Conservation (phyloP, 2,113 vertebrate genomes). For the Myodes glareolus region DNA sequence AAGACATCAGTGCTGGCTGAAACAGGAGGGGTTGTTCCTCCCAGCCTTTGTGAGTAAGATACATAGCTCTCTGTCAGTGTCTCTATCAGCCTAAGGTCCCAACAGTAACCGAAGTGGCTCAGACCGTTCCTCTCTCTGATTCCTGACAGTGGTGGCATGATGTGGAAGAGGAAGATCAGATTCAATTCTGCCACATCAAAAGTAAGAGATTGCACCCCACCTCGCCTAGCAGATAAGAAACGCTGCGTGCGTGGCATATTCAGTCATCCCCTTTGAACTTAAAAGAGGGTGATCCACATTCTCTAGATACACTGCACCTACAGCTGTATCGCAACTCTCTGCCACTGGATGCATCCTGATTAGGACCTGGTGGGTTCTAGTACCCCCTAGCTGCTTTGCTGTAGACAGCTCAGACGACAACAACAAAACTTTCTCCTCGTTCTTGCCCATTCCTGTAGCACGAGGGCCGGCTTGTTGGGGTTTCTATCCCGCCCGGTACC, state of each 20-base stretch:
- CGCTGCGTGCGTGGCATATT: background rate
- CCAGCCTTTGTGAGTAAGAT: background rate
- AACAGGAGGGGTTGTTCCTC: background rate
- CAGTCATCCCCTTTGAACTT: background rate
- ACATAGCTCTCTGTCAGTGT: background rate
- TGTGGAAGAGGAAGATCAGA: background rate
- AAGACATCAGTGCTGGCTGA: background rate
- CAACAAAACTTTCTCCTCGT: background rate
- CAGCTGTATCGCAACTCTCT: background rate
- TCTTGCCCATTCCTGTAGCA: too few species aligned
- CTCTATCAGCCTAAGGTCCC: background rate
- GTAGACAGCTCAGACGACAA: background rate
- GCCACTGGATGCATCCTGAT: background rate
- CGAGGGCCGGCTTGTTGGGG: too few species aligned
- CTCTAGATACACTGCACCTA: too few species aligned
- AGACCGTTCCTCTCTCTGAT: background rate
- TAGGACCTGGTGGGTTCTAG: background rate
- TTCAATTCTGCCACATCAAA: background rate
- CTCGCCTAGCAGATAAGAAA: conserved; percentile 3
- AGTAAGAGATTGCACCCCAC: background rate
- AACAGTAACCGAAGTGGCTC: background rate
- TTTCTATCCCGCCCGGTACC: too few species aligned
- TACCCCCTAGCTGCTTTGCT: background rate
- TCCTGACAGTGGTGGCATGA: background rate
- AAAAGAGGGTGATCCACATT: background rate